These are phyloP conservation scores for Podarcis muralis DNA, from an alignment of 2,113 vertebrate genomes.

Conservation along the genomic window DNA sequence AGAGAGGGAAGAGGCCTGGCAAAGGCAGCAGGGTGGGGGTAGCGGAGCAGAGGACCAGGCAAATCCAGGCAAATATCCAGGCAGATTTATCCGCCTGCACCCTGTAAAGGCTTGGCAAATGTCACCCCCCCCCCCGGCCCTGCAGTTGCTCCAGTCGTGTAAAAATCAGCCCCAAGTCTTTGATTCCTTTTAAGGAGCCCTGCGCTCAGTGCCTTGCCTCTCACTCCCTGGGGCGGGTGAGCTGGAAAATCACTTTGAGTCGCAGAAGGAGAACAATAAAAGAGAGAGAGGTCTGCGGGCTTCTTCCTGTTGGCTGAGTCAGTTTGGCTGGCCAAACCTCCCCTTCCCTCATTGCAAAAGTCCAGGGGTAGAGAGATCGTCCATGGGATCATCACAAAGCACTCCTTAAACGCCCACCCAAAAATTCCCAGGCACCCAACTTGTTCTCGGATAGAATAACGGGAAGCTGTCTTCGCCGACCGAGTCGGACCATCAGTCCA, in stretches of 20 bases:
- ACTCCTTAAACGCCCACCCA: background rate
- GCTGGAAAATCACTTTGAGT: background rate
- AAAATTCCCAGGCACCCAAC: background rate
- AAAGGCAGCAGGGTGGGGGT: background rate
- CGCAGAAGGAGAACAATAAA: background rate
- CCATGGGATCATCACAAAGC: background rate
- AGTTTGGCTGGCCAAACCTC: background rate
- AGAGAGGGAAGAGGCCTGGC: background rate
- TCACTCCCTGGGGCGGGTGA: background rate
- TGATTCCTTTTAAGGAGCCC: slow-evolving; percentile 38
- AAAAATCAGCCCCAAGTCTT: background rate
- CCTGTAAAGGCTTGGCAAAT: background rate
- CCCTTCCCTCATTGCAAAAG: background rate
- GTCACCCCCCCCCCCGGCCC: background rate
- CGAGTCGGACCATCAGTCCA: too few relatives aligned
- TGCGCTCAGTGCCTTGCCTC: background rate
- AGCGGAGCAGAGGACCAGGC: background rate
- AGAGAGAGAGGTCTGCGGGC: background rate
- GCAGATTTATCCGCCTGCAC: background rate
- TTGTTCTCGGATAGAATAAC: too few relatives aligned
- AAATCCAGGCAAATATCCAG: too few relatives aligned
- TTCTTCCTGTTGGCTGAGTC: background rate
- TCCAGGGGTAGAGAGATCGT: background rate
- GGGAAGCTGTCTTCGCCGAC: too few relatives aligned
- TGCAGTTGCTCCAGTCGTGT: background rate